phyloP scores from a whole-genome alignment of 2,888 invertebrate species.

The Dendrolimus pini region DNA sequence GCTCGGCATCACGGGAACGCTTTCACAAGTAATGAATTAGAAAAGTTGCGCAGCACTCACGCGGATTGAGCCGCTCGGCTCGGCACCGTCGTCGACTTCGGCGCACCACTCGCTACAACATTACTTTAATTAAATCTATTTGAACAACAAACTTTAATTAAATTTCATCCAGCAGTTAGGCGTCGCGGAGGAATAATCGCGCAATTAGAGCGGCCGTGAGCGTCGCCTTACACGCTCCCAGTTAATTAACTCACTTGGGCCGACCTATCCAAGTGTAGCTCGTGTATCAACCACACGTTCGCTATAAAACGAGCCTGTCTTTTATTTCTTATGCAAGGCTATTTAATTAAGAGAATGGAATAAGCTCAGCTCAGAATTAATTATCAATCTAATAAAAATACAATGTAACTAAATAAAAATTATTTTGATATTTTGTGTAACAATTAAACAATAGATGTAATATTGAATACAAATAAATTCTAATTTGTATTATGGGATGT shows the following conservation, averaged over 20 bases:
- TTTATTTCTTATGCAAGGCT: neutral
- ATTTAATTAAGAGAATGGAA: neutral
- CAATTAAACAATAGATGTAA: too few species aligned
- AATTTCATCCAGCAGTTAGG: conserved; percentile 78
- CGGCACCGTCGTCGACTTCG: conserved; percentile 38
- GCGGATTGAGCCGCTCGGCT: conserved; percentile 66
- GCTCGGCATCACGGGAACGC: conserved; percentile 74
- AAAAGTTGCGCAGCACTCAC: conserved; percentile 76
- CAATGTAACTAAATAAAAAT: too few species aligned
- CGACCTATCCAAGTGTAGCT: conserved; percentile 46
- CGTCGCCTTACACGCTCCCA: conserved; percentile 75
- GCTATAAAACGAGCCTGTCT: conserved; percentile 4
- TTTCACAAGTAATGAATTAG: conserved; percentile 77
- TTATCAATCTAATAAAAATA: too few species aligned
- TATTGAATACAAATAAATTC: too few species aligned
- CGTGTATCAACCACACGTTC: conserved; percentile 32
- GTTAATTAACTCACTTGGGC: conserved; percentile 75
- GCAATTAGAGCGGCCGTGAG: conserved; percentile 76
- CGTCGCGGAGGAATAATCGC: conserved; percentile 76
- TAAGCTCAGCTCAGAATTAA: too few species aligned
- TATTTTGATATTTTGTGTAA: too few species aligned
- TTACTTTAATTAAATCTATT: conserved; percentile 79
- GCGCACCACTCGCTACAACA: conserved; percentile 69
- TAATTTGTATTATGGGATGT: too few species aligned
- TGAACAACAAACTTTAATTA: conserved; percentile 79